Evolutionary conservation across 2,888 invertebrate species (phyloP), one percentile per base, ranked within the genome.

Genomic region (Agrochola macilenta): DNA sequence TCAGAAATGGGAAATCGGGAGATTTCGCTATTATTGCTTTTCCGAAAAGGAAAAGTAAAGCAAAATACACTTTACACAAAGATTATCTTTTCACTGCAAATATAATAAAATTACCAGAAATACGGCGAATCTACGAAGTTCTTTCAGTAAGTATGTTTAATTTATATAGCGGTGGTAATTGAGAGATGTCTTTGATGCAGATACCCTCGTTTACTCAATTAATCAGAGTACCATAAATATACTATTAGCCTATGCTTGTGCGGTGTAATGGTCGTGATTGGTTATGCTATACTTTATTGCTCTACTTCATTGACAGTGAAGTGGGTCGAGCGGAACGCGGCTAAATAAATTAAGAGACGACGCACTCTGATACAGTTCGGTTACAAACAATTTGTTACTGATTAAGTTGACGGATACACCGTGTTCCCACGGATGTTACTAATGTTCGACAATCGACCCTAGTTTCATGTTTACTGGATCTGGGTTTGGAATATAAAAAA

Each of bases 241-340:
- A 61, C 70, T 86, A 87, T 84, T 81, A 85, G 79, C 71, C 78
- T 85, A 79, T 79, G 86, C 82, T 88, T 87, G 87, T 85, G 88
- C 79, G 79, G 78, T 87, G 78, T 77, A 85, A 87, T 91, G 91
- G 90, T 52, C 78, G 63, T 85, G 81, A 87, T 81, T 82, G 79
- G 81, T 91, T 90, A 90, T 91, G 89, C 90, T 90, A 90, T 90
- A 92, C 91, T 94, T 94, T 94, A 94, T 93, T 90, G 89, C 90
- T 92, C 90, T 90, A 92, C 91, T 93, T 93, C 91, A 93, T 94
- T 93, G 92, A 92, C 90, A 90, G 89, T 79, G 87, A 92, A 95
- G 91, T 95, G 92, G 95, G 94, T 94, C 94, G 92, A 92, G 91
- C 90, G 93, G 92, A 95, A 93, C 93, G 93, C 92, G 90, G 88